Evolutionary conservation across 2,113 vertebrate species (phyloP).

Genomic region (Potamarius usumacintae): DNA sequence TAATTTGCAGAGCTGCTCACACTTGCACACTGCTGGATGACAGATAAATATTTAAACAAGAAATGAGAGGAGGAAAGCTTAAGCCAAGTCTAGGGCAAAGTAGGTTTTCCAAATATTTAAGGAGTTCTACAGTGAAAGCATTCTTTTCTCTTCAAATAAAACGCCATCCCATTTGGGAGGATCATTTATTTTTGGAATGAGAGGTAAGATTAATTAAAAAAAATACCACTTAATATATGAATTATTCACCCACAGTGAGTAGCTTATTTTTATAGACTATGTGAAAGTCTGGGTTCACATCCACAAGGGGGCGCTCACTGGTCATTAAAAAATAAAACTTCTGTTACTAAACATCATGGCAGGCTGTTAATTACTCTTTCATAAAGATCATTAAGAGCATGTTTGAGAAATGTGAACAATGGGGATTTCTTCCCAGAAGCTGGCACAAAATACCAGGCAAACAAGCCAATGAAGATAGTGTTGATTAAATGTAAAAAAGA

Average conservation of each 20-base stretch:
- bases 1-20: constrained; percentile 27
- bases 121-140: constrained; percentile 45
- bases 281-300: not conserved
- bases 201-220: constrained; percentile 25
- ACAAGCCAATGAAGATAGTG: constrained; percentile 42
- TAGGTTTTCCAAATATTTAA: constrained; percentile 51
- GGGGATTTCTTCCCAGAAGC: constrained; percentile 23
- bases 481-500: constrained; percentile 24
- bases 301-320: constrained; percentile 51
- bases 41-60: constrained; percentile 54
- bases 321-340: constrained; percentile 33
- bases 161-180: constrained; percentile 19
- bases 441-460: constrained; percentile 18
- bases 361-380: constrained; percentile 14
- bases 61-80: constrained; percentile 45
- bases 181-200: constrained; percentile 33
- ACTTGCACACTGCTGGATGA: constrained; percentile 33
- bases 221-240: not conserved
- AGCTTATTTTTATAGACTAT: not conserved
- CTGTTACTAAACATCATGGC: constrained; percentile 27
- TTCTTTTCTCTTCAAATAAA: constrained; percentile 45
- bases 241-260: constrained; percentile 31
- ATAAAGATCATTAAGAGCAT: constrained; percentile 25
- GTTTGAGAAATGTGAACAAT: constrained; percentile 32
- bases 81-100: constrained; percentile 47